phyloP scores from a whole-genome alignment of 2,797 vertebrate genomes.

The Catharus ustulatus region DNA sequence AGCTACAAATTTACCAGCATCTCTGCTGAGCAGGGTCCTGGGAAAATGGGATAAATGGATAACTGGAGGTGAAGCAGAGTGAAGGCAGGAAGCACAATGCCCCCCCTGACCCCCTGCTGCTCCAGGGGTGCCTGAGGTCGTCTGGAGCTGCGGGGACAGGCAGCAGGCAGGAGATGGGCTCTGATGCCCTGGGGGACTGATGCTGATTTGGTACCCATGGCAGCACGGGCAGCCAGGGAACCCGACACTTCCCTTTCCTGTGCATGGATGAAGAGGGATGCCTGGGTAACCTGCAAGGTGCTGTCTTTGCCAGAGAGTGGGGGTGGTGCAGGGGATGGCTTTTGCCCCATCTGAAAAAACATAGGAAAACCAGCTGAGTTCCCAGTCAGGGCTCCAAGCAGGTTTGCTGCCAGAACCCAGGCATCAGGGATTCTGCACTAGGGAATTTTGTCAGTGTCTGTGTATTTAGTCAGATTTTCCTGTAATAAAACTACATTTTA shows the following conservation, averaged over 20 bases:
- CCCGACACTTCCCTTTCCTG: too few relatives aligned
- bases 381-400: not conserved
- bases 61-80: not conserved
- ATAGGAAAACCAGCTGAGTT: not conserved
- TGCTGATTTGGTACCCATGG: not conserved
- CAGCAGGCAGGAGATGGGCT: not conserved
- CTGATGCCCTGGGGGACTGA: rapidly evolving
- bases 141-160: not conserved
- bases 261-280: rapidly evolving
- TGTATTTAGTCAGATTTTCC: constrained; percentile 51
- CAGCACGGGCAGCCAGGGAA: not conserved
- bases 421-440: not conserved
- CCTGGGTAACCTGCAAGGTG: not conserved
- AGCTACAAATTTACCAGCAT: not conserved
- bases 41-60: not conserved
- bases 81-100: not conserved
- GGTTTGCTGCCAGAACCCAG: not conserved
- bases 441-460: constrained; percentile 16
- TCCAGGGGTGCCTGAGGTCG: not conserved
- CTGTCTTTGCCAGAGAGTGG: not conserved
- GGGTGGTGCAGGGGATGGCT: not conserved
- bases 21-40: not conserved
- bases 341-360: not conserved
- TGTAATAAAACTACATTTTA: constrained; percentile 26
- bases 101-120: not conserved